Conservation (phyloP, 2,888 invertebrate genomes). For the Acanthosepion lycidas region DNA sequence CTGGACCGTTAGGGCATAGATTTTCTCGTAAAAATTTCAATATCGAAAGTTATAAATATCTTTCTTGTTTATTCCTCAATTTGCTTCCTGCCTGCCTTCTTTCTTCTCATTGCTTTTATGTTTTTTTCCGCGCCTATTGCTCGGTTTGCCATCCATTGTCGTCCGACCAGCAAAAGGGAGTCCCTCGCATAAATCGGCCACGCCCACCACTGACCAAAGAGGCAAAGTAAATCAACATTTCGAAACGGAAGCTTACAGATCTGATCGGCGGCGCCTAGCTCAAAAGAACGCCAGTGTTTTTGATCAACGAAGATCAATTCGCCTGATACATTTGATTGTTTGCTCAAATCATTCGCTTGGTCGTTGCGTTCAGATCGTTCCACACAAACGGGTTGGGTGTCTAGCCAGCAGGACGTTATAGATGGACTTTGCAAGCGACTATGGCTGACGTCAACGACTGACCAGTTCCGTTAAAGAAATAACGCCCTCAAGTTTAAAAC, state of each 20-base stretch:
- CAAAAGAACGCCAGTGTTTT: background rate
- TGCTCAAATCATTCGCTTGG: constrained; percentile 15
- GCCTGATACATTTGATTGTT: constrained; percentile 33
- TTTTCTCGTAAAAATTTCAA: background rate
- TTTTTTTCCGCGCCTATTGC: background rate
- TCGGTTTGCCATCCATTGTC: background rate
- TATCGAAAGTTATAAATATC: background rate
- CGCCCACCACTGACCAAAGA: background rate
- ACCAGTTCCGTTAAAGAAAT: background rate
- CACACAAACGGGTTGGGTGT: background rate
- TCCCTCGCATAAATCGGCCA: background rate
- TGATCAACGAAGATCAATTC: constrained; percentile 14
- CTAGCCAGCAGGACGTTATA: background rate
- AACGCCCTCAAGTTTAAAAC: background rate
- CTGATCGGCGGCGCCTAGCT: background rate
- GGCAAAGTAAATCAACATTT: background rate
- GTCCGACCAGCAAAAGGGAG: constrained; percentile 2
- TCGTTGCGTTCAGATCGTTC: background rate
- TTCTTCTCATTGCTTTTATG: background rate
- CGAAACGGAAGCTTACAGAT: background rate
- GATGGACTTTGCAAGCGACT: background rate
- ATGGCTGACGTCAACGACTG: background rate
- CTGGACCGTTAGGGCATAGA: background rate
- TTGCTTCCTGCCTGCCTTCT: background rate
- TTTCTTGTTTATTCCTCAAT: background rate